Conservation (phyloP, 2,113 vertebrate genomes). For the Cololabis saira region DNA sequence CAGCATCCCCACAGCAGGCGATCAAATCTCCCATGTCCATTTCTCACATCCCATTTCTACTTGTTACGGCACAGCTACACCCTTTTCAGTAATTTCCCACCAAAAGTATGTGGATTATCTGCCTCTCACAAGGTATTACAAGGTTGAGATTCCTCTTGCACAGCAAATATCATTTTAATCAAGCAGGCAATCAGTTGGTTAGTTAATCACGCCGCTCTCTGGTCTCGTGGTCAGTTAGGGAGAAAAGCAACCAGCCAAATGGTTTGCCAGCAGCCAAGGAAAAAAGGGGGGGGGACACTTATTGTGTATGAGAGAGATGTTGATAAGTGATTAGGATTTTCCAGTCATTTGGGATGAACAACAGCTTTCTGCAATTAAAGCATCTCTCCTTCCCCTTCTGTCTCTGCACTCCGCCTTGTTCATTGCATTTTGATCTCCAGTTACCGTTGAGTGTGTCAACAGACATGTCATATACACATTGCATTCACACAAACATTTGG, state of each 20-base stretch:
- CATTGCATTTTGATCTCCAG: constrained; percentile 58
- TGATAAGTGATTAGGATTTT: constrained; percentile 67
- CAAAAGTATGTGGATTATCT: constrained; percentile 29
- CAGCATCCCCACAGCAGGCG: constrained; percentile 42
- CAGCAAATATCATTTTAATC: constrained; percentile 40
- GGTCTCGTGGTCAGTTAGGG: neutral
- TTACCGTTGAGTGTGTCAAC: constrained; percentile 49
- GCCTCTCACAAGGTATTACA: constrained; percentile 31
- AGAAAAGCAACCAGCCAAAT: constrained; percentile 27
- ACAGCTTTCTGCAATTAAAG: constrained; percentile 60
- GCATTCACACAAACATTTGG: constrained; percentile 64
- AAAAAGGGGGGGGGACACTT: constrained; percentile 17
- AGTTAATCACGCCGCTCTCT: constrained; percentile 22
- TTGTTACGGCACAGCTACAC: constrained; percentile 49
- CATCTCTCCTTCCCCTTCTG: constrained; percentile 41
- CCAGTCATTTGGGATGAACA: constrained; percentile 59
- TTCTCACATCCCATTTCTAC: constrained; percentile 48
- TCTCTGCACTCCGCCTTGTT: constrained; percentile 36
- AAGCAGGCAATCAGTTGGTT: constrained; percentile 23
- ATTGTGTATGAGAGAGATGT: constrained; percentile 38
- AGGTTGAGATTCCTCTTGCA: constrained; percentile 21
- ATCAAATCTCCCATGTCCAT: constrained; percentile 64
- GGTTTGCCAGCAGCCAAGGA: constrained; percentile 25
- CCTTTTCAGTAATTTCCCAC: constrained; percentile 49
- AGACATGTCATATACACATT: constrained; percentile 27